phyloP scores from a whole-genome alignment of 2,888 invertebrate genomes.

The Caenorhabditis sp. region DNA sequence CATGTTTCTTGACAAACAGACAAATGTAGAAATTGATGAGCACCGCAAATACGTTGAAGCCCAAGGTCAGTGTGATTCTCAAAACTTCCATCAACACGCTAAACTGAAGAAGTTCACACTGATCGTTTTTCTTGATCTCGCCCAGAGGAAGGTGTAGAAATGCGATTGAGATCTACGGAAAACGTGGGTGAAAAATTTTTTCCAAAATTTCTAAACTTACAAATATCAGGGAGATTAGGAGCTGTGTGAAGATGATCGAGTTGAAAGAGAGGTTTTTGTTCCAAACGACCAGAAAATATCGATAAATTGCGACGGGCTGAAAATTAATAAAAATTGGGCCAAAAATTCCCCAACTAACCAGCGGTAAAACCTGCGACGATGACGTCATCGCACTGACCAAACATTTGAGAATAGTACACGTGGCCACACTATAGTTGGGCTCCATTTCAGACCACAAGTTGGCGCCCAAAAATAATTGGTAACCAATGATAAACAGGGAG shows the following conservation, averaged over 20 bases:
- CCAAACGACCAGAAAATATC: conserved; percentile 37
- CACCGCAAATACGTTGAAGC: conserved; percentile 27
- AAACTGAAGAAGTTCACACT: conserved; percentile 23
- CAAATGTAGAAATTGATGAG: conserved; percentile 27
- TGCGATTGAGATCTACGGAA: conserved; percentile 10
- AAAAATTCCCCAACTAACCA: conserved; percentile 9
- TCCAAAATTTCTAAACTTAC: not conserved
- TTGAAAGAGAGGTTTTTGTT: conserved; percentile 20
- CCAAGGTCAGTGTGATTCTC: conserved; percentile 27
- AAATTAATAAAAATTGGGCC: conserved; percentile 7
- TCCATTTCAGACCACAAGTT: conserved; percentile 24
- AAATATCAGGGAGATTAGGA: conserved; percentile 25
- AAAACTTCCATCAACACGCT: conserved; percentile 35
- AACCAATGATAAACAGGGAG: conserved; percentile 25
- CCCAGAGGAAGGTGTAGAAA: conserved; percentile 30
- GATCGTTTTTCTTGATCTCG: conserved; percentile 32
- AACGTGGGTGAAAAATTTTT: no score
- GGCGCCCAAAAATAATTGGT: conserved; percentile 24
- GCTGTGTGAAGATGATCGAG: conserved; percentile 25
- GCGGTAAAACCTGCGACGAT: conserved; percentile 31
- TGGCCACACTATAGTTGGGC: conserved; percentile 18
- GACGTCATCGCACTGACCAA: conserved; percentile 33
- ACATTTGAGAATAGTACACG: conserved; percentile 35
- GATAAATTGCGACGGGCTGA: conserved; percentile 38
- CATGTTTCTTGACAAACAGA: conserved; percentile 29